A percentile compares a stretch with the other conserved stretches of the same genome.
Evolutionary conservation across 2,113 vertebrate genomes (phyloP).

Genomic region (Cololabis saira): DNA sequence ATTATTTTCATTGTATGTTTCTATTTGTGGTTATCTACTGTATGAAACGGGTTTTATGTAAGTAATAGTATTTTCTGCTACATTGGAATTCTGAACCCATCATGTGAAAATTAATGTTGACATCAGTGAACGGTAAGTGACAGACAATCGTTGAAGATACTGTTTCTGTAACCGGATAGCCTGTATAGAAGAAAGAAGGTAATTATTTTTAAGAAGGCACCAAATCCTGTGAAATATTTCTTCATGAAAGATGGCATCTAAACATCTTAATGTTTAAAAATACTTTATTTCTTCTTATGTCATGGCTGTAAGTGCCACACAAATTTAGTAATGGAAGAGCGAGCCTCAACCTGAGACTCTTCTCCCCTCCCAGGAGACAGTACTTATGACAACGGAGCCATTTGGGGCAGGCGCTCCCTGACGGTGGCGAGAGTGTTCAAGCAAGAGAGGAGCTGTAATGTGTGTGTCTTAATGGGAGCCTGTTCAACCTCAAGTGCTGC

Average conservation of each 20-base stretch:
- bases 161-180: conserved; percentile 19
- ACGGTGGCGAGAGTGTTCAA: conserved; percentile 33
- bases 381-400: conserved; percentile 49
- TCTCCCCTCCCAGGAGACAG: conserved; percentile 49
- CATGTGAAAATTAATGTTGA: conserved; percentile 43
- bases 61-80: conserved; percentile 36
- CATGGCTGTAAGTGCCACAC: conserved; percentile 19
- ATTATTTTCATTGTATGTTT: neutral
- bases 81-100: conserved; percentile 51
- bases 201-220: conserved; percentile 26
- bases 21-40: conserved; percentile 31
- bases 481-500: conserved; percentile 31
- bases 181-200: neutral
- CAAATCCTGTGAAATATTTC: conserved; percentile 21
- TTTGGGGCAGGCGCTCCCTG: conserved; percentile 37
- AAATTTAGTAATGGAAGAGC: conserved; percentile 22
- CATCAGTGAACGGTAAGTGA: conserved; percentile 33
- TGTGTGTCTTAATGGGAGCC: conserved; percentile 47
- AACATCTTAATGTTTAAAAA: conserved; percentile 23
- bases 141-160: conserved; percentile 22
- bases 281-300: conserved; percentile 6
- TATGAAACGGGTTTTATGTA: conserved; percentile 28
- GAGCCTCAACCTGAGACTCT: conserved; percentile 35
- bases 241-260: conserved; percentile 22
- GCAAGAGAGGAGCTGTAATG: conserved; percentile 18